Conservation (phyloP, 2,797 vertebrate genomes). For the Coregonus sp. region DNA sequence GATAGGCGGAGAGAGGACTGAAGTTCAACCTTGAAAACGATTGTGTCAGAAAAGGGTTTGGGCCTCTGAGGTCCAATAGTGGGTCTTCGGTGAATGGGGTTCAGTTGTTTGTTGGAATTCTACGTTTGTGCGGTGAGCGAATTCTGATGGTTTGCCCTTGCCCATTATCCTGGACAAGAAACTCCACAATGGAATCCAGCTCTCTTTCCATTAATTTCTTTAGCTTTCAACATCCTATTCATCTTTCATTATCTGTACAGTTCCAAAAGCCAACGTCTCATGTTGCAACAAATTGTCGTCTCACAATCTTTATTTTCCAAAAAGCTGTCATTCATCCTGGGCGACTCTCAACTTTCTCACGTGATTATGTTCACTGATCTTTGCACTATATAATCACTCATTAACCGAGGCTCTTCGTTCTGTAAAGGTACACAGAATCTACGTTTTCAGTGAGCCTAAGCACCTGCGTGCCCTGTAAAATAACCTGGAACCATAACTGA, state of each 20-base stretch:
- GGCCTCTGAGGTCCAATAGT: conserved; percentile 10
- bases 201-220: conserved; percentile 28
- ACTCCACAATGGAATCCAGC: conserved; percentile 30
- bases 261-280: conserved; percentile 37
- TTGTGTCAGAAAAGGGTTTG: conserved; percentile 12
- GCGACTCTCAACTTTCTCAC: conserved; percentile 23
- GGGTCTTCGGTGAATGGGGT: neutral
- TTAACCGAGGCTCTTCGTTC: too few species aligned
- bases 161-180: conserved; percentile 26
- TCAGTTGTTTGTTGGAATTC: conserved; percentile 10
- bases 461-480: too few species aligned
- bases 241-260: conserved; percentile 36
- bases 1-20: neutral
- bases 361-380: conserved; percentile 28
- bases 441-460: too few species aligned
- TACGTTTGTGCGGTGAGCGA: conserved; percentile 16
- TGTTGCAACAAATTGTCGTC: conserved; percentile 39
- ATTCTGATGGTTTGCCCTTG: conserved; percentile 15
- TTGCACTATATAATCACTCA: neutral
- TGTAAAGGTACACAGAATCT: too few species aligned
- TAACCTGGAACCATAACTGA: too few species aligned
- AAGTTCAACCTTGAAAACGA: conserved; percentile 4
- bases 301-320: conserved; percentile 26
- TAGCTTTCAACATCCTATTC: conserved; percentile 42
- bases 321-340: conserved; percentile 33